phyloP scores from a whole-genome alignment of 2,113 vertebrate species.

The Lampris incognitus region DNA sequence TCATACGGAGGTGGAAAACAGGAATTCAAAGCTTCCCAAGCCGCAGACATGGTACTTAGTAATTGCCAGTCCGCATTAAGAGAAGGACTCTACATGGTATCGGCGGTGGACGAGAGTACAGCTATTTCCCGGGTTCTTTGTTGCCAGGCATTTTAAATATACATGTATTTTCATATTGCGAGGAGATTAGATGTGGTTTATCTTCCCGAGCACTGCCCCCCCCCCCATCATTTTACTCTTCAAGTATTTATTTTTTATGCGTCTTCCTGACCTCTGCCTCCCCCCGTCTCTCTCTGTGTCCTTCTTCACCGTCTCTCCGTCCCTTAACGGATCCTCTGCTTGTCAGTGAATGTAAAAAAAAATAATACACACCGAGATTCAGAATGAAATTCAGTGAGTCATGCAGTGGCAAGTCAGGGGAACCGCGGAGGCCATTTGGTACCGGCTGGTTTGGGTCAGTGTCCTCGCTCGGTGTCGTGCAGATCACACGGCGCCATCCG shows the following conservation, averaged over 20 bases:
- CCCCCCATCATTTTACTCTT: constrained; percentile 9
- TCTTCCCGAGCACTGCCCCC: background rate
- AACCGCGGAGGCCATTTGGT: constrained; percentile 4
- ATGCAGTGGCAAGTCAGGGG: background rate
- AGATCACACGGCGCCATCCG: constrained; percentile 1
- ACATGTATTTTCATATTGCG: background rate
- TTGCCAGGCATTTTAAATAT: background rate
- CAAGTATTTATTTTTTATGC: background rate
- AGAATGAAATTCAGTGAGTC: background rate
- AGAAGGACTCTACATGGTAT: constrained; percentile 11
- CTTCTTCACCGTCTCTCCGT: background rate
- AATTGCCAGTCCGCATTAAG: constrained; percentile 54
- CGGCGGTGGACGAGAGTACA: background rate
- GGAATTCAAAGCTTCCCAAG: constrained; percentile 50
- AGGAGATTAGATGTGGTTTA: background rate
- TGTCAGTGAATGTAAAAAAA: constrained; percentile 37
- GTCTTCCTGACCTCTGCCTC: background rate
- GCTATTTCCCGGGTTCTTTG: background rate
- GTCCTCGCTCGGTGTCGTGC: background rate
- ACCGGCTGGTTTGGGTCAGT: constrained; percentile 51
- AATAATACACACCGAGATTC: background rate
- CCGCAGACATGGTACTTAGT: constrained; percentile 36
- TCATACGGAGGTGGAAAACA: constrained; percentile 58
- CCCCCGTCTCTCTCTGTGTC: background rate
- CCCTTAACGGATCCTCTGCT: background rate